phyloP scores from a whole-genome alignment of 2,113 vertebrate species.

The Salminus brasiliensis region DNA sequence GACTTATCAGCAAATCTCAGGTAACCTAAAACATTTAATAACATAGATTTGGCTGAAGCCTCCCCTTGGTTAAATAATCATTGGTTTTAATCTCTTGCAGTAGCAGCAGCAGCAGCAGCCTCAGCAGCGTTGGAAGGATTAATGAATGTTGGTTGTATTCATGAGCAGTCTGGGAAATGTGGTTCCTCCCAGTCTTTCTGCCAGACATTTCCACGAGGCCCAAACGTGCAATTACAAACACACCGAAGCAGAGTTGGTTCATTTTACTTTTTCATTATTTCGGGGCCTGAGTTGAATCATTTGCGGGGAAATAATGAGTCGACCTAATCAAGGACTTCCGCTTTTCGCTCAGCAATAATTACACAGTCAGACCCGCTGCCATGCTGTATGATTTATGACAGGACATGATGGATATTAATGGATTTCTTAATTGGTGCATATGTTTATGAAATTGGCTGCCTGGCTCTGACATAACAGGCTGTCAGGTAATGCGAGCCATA shows the following conservation, averaged over 20 bases:
- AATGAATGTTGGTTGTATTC: conserved; percentile 37
- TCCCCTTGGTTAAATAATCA: conserved; percentile 52
- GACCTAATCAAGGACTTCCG: conserved; percentile 77
- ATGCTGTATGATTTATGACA: conserved; percentile 76
- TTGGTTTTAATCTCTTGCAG: conserved; percentile 18
- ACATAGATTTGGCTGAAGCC: conserved; percentile 16
- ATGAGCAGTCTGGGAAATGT: conserved; percentile 43
- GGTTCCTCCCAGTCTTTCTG: conserved; percentile 23
- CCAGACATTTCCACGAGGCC: conserved; percentile 51
- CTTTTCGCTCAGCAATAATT: conserved; percentile 77
- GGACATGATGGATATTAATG: conserved; percentile 80
- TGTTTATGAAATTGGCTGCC: conserved; percentile 75
- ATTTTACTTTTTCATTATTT: conserved; percentile 72
- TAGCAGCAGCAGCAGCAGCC: neutral
- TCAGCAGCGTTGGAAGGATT: conserved; percentile 6
- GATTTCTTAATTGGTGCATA: conserved; percentile 78
- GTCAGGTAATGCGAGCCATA: conserved; percentile 57
- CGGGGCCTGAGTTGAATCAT: conserved; percentile 72
- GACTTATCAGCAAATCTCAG: conserved; percentile 43
- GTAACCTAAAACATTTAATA: conserved; percentile 47
- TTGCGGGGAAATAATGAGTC: conserved; percentile 72
- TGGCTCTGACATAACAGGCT: conserved; percentile 61
- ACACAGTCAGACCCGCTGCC: conserved; percentile 68
- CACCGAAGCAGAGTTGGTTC: conserved; percentile 58
- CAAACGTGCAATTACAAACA: conserved; percentile 71